A percentile compares a stretch with the other conserved stretches of the same genome.
Evolutionary conservation across 1,140 invertebrate species (phyloP).

Genomic region (Drosophila azteca): DNA sequence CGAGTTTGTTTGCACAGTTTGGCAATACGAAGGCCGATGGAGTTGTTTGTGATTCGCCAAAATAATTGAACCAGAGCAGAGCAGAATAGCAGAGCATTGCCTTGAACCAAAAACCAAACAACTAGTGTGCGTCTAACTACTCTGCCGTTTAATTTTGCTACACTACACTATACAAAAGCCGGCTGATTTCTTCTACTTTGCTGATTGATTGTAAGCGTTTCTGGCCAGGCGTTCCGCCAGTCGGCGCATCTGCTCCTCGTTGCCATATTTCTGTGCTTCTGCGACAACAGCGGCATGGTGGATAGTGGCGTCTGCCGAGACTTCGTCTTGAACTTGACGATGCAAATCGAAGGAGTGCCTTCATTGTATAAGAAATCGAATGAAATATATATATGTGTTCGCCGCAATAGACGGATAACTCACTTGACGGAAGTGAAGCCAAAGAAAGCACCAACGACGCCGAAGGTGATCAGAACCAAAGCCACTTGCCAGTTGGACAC

Average conservation of each 20-base stretch:
- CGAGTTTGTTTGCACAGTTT: conserved; percentile 52
- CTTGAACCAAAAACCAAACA: conserved; percentile 42
- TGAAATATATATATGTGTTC: background rate
- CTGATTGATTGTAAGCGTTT: conserved; percentile 40
- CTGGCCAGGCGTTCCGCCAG: conserved; percentile 62
- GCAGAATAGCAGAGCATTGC: conserved; percentile 9
- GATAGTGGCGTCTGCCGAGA: no score
- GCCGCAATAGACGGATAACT: background rate
- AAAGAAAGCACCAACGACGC: conserved; percentile 84
- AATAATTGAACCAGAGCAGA: conserved; percentile 10
- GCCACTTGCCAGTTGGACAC: conserved; percentile 86
- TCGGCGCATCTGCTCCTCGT: no score
- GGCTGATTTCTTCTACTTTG: conserved; percentile 38
- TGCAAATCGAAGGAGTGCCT: conserved; percentile 85
- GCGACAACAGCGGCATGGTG: no score
- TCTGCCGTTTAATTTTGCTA: conserved; percentile 33
- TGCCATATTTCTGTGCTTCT: no score
- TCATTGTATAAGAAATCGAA: background rate
- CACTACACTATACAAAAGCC: conserved; percentile 3
- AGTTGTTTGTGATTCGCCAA: conserved; percentile 23
- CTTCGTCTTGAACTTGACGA: no score
- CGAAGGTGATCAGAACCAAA: conserved; percentile 84
- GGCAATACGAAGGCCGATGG: conserved; percentile 29
- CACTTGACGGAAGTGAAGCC: conserved; percentile 86
- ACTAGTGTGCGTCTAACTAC: conserved; percentile 21